Base-by-base conservation (phyloP, 2,113 vertebrate species). In the Hippocampus barbouri region DNA sequence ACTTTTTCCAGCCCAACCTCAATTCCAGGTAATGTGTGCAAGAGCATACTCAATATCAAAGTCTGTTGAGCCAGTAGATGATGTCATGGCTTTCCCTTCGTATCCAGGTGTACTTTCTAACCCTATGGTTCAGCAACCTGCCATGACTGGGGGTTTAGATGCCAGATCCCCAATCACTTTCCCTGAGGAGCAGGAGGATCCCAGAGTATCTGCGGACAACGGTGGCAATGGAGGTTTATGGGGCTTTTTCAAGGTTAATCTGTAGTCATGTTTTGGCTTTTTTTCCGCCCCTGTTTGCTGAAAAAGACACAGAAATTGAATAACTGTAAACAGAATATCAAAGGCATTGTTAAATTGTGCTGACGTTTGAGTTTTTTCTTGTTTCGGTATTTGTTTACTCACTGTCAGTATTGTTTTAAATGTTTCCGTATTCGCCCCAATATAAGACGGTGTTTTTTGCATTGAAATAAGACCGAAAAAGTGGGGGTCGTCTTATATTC, bases 231-330 rank as follows among this genome's bases (percentile, higher is more conserved):
- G 95, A 67, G 95, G 97, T 21, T 86, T 99, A 41, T 99, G 97
- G 97, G 94, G 95, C 0, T 98, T 99, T 78, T 94, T 99, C 84
- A 99, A 97, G 94, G 97, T 97, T 81, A 74, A 49, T 15, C 4
- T 14, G 5, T 7, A 12, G 14, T 45, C 10, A 45, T 45, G 10
- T 45, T 45, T 45, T 45, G 43, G 14, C 5, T 38, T 38, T 38
- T 38, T 38, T 6, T 38, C 34, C 34, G 5, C 34, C 5, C 34
- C 34, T 34, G 34, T 38, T 38, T 38, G 1, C 34, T 38, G 34
- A 38, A 38, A 38, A 6, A 38, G 0, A 38, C 5, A 6, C 34
- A 38, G 34, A 38, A 5, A 38, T 38, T 38, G 34, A 38, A 6
- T 38, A 38, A 38, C 34, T 38, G 34, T 6, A 38, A 38, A 38